Base-by-base conservation (phyloP, 2,797 vertebrate species). In the Stomatorhinus walkeri region DNA sequence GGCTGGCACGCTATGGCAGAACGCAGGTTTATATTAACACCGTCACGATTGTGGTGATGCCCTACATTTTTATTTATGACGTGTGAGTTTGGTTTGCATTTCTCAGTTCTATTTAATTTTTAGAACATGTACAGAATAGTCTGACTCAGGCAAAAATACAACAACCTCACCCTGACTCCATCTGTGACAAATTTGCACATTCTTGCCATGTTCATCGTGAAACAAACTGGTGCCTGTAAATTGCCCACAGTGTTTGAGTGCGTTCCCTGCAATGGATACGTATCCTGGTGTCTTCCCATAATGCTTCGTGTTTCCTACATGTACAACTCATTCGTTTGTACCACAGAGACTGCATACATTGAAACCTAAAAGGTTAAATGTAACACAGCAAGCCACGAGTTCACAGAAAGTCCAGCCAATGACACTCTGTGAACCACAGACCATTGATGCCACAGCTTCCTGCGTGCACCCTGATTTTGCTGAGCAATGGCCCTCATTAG, bases 1-100 rank as follows among this genome's bases (percentile, higher is more conserved):
- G 28, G 43, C 40, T 10, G 32, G 32, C 10, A 83, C 5, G 52
- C 36, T 90, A 87, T 89, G 89, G 85, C 89, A 90, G 14, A 90
- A 91, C 64, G 8, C 22, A 19, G 40, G 79, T 48, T 32, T 40
- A 28, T 5, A 36, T 61, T 22, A 85, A 24, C 28, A 2, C 48
- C 24, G 64, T 32, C 12, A 32, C 61, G 12, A 28, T 9, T 32
- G 28, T 68, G 61, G 24, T 68, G 61, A 79, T 43, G 36, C 16
- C 56, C 19, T 59, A 22, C 19, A n/a, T 59, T 8, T 59, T 59
- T 59, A 2, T 59, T 59, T 22, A 43, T 40, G 72, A 79, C 5
- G 6, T 16, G 72, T 6, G 16, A 36, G 32, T 16, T 79, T 19
- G 36, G 36, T 79, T 79, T 79, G 36, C 32, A 6, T 43, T 79